Percentiles rank a stretch among this genome's conserved stretches.
phyloP scores from a whole-genome alignment of 2,113 vertebrate genomes.

The Tonatia bakeri region DNA sequence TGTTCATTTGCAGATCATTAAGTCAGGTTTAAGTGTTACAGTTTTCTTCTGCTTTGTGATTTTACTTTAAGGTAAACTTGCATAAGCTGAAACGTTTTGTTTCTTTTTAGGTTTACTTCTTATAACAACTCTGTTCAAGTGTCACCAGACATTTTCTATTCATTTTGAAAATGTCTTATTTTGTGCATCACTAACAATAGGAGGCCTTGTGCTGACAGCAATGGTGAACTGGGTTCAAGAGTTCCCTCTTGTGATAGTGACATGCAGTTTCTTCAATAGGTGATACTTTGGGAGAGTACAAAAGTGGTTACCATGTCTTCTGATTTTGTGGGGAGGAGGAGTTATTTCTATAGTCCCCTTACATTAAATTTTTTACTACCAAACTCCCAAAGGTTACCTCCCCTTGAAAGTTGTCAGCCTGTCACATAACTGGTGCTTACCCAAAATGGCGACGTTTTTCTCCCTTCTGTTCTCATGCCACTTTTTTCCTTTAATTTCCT shows the following conservation, averaged over 20 bases:
- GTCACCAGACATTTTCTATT: neutral
- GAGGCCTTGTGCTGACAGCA: neutral
- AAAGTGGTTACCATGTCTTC: neutral
- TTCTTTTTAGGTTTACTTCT: neutral
- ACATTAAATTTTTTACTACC: neutral
- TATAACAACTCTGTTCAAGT: neutral
- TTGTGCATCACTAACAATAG: neutral
- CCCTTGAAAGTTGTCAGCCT: neutral
- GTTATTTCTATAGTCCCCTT: neutral
- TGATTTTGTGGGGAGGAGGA: neutral
- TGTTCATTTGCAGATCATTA: neutral
- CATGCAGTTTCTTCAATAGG: neutral
- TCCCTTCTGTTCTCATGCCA: neutral
- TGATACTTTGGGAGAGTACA: neutral
- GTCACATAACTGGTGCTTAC: neutral
- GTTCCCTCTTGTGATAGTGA: neutral
- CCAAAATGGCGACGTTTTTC: neutral
- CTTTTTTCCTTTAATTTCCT: neutral
- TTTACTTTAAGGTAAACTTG: neutral
- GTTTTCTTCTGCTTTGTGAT: neutral
- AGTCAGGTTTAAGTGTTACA: neutral
- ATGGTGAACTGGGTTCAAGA: neutral
- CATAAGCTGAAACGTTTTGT: neutral
- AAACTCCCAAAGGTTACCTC: neutral
- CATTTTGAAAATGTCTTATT: neutral